A percentile compares a stretch with the other conserved stretches of the same genome.
Evolutionary conservation across 2,797 vertebrate genomes (phyloP).

Genomic region (Anableps anableps): DNA sequence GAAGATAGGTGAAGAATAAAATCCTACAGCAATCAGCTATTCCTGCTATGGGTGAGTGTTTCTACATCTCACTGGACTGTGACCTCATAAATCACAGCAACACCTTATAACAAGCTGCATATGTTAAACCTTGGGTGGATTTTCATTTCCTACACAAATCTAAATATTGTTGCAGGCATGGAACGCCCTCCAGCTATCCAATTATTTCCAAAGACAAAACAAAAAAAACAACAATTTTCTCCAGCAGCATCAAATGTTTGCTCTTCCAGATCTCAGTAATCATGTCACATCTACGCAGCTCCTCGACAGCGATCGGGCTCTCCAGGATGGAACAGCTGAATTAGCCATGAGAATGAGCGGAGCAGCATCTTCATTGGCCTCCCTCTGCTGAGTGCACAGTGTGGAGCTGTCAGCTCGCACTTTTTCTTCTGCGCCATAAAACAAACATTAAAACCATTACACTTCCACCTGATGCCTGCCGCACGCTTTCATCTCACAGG

Average conservation of each 20-base stretch:
- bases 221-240: slow-evolving; percentile 11
- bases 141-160: neutral
- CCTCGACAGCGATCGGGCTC: neutral
- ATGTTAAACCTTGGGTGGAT: slow-evolving; percentile 2
- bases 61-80: slow-evolving; percentile 2
- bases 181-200: neutral
- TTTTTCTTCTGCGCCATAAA: slow-evolving; percentile 12
- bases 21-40: slow-evolving; percentile 12
- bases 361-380: neutral
- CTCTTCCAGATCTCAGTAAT: neutral
- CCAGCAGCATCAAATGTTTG: slow-evolving; percentile 8
- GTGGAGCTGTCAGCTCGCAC: slow-evolving; percentile 9
- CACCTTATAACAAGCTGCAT: slow-evolving; percentile 10
- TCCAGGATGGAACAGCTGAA: neutral
- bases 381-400: neutral
- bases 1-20: neutral
- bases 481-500: neutral
- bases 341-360: neutral
- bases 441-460: slow-evolving; percentile 13
- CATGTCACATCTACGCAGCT: slow-evolving; percentile 6
- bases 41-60: neutral
- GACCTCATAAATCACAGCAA: slow-evolving; percentile 20
- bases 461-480: slow-evolving; percentile 10
- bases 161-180: neutral
- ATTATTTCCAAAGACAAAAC: slow-evolving; percentile 22